Base-by-base conservation (phyloP, 2,888 invertebrate species). In the Drosophila cracens region DNA sequence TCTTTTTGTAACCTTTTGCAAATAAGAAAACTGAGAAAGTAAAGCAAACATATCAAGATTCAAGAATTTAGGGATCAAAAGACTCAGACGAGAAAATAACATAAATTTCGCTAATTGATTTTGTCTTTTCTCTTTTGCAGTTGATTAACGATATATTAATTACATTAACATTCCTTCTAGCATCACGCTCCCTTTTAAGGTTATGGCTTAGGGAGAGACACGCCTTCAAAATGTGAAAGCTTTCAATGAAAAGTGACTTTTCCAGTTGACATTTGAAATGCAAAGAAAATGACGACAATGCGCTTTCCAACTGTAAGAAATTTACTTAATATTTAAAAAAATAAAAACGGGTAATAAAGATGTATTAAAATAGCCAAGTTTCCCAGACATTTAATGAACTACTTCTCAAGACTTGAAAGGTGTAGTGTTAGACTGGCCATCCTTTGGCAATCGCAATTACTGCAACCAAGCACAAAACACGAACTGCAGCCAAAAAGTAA, bases 401-500 rank as follows among this genome's bases (percentile, higher is more conserved):
- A 38, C 29, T 58, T 56, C 48, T 27, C 64, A 56, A 31, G 67
- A 65, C 62, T 53, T 60, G 65, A 71, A 65, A 75, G 79, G 67
- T 53, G 65, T 68, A 58, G 38, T 61, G 38, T 61, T 51, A 27
- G 29, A 58, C 43, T 61, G 78, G 54, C 66, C 78, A 77, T 78
- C 77, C 70, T 70, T 62, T 62, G 54, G 70, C 49, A 70, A 68
- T 70, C 48, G 53, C 6, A 16, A 36, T 58, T 67, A 34, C 33
- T 53, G 40, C 61, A 57, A 58, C 34, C 57, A 49, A 58, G 49
- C 38, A 52, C 33, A 61, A 61, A 52, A 38, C 67, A 52, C 51
- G 33, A 59, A 67, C 29, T 56, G 48, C 36, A 25, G 38, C 36
- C 36, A 65, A 79, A 81, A 79, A 76, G 72, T 74, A 79, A 73